Evolutionary conservation across 2,888 invertebrate genomes (phyloP).

Genomic region (Oscheius onirici): DNA sequence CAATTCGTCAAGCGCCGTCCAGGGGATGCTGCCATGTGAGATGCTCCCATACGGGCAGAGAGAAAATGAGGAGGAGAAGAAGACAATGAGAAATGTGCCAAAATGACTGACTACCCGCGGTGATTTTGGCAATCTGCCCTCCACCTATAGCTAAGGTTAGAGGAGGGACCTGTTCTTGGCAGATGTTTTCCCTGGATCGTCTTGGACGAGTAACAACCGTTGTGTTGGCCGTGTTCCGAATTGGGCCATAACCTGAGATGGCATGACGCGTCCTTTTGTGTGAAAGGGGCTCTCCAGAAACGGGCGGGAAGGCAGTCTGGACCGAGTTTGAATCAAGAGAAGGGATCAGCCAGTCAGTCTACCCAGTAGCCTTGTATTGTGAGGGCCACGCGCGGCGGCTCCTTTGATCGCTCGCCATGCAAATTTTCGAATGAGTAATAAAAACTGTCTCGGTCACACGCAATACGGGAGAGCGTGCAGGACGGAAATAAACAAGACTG

Average conservation of each 20-base stretch:
- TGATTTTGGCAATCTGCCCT: background rate
- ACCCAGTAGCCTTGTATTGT: conserved; percentile 12
- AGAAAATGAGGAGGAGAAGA: no score
- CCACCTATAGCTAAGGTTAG: no score
- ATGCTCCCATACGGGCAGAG: background rate
- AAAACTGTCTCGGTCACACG: conserved; percentile 11
- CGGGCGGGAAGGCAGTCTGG: background rate
- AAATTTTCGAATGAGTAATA: conserved; percentile 32
- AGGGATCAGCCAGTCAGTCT: background rate
- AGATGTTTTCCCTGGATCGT: conserved; percentile 5
- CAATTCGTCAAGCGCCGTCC: conserved; percentile 26
- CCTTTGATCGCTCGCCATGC: conserved; percentile 14
- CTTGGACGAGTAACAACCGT: background rate
- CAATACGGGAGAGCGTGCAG: background rate
- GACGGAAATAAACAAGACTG: background rate
- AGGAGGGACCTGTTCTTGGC: background rate
- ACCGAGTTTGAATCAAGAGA: background rate
- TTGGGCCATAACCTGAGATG: conserved; percentile 28
- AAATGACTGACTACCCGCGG: no score
- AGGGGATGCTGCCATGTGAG: conserved; percentile 13
- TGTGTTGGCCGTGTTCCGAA: conserved; percentile 7
- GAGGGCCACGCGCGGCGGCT: conserved; percentile 22
- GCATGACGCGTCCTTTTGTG: conserved; percentile 31
- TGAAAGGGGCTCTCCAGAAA: background rate
- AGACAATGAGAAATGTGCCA: conserved; percentile 24